Conservation (phyloP, 2,888 invertebrate species). For the Temnothorax ravouxi region DNA sequence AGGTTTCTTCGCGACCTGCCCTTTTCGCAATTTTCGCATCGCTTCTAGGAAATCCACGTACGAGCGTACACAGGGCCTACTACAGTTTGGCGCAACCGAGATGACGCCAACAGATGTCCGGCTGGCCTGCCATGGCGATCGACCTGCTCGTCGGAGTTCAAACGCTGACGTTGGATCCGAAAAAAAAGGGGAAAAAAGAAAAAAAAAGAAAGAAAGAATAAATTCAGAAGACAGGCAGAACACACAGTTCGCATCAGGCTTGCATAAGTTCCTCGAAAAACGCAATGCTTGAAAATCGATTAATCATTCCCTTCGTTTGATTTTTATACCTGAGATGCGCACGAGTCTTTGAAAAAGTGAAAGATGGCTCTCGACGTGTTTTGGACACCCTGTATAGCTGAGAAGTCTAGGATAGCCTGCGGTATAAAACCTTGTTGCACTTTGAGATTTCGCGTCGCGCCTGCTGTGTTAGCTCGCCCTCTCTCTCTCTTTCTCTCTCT, state of each 20-base stretch:
- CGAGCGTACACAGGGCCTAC: background rate
- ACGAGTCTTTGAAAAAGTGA: background rate
- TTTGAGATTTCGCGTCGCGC: constrained; percentile 20
- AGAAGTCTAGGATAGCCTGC: background rate
- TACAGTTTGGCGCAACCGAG: constrained; percentile 32
- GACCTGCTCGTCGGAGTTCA: constrained; percentile 63
- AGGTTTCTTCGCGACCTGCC: background rate
- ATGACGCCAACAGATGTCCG: constrained; percentile 68
- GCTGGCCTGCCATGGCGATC: constrained; percentile 72
- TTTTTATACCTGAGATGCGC: background rate
- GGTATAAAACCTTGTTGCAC: constrained; percentile 30
- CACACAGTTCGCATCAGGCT: background rate
- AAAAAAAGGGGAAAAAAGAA: background rate
- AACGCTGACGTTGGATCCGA: constrained; percentile 34
- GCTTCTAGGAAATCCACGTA: constrained; percentile 14
- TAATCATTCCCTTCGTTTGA: background rate
- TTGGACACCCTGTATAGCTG: constrained; percentile 4
- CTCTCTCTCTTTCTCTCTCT: background rate
- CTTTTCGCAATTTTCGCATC: background rate
- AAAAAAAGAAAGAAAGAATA: background rate
- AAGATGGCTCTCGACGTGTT: background rate
- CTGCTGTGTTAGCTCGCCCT: background rate
- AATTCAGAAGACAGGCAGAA: background rate
- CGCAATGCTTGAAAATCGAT: background rate
- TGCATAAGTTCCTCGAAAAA: background rate